phyloP scores from a whole-genome alignment of 2,888 invertebrate species.

The Drosophila stalkeri region DNA sequence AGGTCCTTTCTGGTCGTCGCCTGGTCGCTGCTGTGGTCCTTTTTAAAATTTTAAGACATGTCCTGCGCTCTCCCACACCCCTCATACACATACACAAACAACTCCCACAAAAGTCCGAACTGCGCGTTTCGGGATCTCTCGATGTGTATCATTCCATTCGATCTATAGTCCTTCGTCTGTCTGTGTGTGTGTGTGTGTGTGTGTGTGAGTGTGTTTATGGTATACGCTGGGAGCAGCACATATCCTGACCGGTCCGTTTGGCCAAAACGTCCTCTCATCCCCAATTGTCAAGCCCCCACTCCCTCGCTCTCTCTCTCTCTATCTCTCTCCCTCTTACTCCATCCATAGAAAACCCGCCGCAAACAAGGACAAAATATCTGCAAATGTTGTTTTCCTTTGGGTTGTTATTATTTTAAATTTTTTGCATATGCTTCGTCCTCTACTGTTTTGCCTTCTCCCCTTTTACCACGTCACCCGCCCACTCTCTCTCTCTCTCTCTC shows the following conservation, averaged over 20 bases:
- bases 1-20: conserved; percentile 64
- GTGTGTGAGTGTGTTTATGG: conserved; percentile 38
- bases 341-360: conserved; percentile 23
- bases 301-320: neutral
- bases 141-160: conserved; percentile 73
- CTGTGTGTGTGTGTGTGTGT: conserved; percentile 46
- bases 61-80: conserved; percentile 42
- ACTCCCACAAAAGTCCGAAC: conserved; percentile 56
- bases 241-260: conserved; percentile 69
- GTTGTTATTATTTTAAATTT: conserved; percentile 80
- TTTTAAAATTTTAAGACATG: conserved; percentile 82
- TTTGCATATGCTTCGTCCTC: conserved; percentile 58
- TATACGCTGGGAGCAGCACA: conserved; percentile 35
- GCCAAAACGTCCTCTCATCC: conserved; percentile 20
- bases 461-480: too few relatives aligned
- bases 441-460: conserved; percentile 5
- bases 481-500: neutral
- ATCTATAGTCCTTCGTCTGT: conserved; percentile 50
- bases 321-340: neutral
- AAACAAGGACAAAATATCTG: conserved; percentile 66
- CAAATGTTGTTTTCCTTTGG: conserved; percentile 82
- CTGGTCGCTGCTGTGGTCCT: conserved; percentile 60
- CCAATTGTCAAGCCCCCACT: neutral
- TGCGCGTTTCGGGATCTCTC: conserved; percentile 63
- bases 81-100: conserved; percentile 7